Evolutionary conservation across 2,113 vertebrate genomes (phyloP).

Genomic region (Himantopus leucocephalus): DNA sequence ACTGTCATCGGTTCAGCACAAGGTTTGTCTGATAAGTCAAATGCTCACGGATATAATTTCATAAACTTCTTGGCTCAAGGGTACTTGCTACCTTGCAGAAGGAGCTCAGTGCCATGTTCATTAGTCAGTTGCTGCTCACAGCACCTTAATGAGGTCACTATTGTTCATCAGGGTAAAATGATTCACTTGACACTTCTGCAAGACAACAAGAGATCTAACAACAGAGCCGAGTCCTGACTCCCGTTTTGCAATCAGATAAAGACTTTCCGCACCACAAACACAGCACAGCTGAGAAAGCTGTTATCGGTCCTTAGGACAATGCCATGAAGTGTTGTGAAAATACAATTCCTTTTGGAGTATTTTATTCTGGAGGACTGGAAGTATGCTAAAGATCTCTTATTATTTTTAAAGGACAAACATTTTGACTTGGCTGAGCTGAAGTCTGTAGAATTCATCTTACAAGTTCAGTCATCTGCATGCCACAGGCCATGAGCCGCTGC

Average conservation of each 20-base stretch:
- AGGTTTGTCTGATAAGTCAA: background rate
- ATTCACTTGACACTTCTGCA: background rate
- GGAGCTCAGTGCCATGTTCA: background rate
- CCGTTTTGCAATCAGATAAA: background rate
- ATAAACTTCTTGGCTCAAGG: background rate
- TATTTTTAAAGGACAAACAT: background rate
- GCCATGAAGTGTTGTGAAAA: background rate
- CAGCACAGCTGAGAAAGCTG: background rate
- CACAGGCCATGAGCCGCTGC: background rate
- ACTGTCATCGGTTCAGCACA: background rate
- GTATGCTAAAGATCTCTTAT: background rate
- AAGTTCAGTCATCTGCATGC: background rate
- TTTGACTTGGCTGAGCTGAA: background rate
- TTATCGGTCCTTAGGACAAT: background rate
- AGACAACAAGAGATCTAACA: background rate
- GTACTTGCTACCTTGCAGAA: background rate
- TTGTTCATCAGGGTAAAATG: background rate
- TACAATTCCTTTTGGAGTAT: background rate
- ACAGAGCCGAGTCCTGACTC: background rate
- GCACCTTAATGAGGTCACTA: background rate
- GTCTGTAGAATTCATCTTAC: background rate
- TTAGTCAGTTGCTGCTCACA: background rate
- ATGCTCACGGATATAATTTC: rapidly evolving
- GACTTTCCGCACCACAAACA: background rate
- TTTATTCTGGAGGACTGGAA: background rate